Evolutionary conservation across 2,113 vertebrate species (phyloP).

Genomic region (Megalops atlanticus): DNA sequence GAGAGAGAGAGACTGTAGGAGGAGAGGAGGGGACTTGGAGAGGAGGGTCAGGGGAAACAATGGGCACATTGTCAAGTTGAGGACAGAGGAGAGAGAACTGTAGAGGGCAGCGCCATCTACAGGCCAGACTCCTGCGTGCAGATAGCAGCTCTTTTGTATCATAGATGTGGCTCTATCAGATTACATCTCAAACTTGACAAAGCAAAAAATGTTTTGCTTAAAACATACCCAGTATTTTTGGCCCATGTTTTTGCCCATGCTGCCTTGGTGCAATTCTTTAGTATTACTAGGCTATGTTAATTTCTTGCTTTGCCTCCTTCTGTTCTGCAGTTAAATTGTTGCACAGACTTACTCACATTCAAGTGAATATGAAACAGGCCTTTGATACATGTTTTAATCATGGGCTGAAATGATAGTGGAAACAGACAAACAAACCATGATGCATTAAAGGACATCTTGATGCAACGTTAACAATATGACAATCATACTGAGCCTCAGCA

Average conservation of each 20-base stretch:
- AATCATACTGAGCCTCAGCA: not conserved
- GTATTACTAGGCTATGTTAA: not conserved
- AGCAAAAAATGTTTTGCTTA: not conserved
- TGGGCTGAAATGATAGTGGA: not conserved
- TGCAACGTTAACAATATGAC: not conserved
- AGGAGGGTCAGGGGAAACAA: slow-evolving; percentile 70
- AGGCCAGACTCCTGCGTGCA: slow-evolving; percentile 62
- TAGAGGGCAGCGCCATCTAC: slow-evolving; percentile 94
- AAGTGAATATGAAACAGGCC: too few species aligned
- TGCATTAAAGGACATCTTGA: not conserved
- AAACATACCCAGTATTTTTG: too few species aligned
- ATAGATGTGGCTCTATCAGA: not conserved
- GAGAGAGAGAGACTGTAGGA: slow-evolving; percentile 29
- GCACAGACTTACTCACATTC: not conserved
- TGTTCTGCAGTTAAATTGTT: not conserved
- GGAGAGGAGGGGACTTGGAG: slow-evolving; percentile 60
- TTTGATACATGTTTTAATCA: not conserved
- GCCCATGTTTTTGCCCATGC: not conserved
- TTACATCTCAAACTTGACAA: too few species aligned
- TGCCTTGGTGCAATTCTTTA: not conserved
- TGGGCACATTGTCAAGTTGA: slow-evolving; percentile 76
- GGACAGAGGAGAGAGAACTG: slow-evolving; percentile 63
- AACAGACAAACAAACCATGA: not conserved
- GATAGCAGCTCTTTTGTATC: not conserved
- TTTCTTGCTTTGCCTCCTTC: not conserved